Conservation (phyloP, 2,113 vertebrate species). For the Jaculus jaculus region DNA sequence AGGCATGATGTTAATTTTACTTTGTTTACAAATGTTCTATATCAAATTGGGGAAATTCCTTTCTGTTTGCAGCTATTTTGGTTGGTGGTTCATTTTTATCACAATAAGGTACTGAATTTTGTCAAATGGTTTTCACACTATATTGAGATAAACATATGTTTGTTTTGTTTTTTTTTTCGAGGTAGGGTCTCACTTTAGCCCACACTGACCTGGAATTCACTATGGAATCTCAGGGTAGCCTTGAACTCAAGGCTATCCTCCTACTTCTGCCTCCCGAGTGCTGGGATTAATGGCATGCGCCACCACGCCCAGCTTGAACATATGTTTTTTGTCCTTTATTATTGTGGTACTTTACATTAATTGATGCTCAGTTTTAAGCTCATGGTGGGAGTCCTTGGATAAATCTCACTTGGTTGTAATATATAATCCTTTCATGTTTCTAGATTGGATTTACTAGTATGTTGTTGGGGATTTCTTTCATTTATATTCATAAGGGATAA, state of each 20-base stretch:
- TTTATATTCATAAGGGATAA: not conserved
- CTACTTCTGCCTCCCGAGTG: no score
- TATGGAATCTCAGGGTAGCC: no score
- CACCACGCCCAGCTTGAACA: no score
- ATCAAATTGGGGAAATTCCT: not conserved
- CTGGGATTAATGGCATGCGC: no score
- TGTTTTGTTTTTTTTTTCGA: constrained; percentile 3
- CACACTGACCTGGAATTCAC: no score
- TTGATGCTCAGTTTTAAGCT: constrained; percentile 48
- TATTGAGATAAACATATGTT: not conserved
- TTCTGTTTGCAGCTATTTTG: not conserved
- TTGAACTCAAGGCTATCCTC: no score
- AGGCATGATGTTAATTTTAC: not conserved
- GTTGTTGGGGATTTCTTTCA: constrained; percentile 16
- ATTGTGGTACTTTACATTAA: not conserved
- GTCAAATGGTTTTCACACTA: not conserved
- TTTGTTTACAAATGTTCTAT: not conserved
- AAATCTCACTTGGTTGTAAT: not conserved
- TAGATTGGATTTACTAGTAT: constrained; percentile 20
- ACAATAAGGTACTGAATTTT: not conserved
- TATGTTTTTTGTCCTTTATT: not conserved
- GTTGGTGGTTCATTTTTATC: not conserved
- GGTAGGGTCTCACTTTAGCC: no score
- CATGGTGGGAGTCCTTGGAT: not conserved
- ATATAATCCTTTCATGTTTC: not conserved